Evolutionary conservation across 2,888 invertebrate species (phyloP), one percentile per base, ranked within the genome.

Genomic region (Macroteleia sp.): DNA sequence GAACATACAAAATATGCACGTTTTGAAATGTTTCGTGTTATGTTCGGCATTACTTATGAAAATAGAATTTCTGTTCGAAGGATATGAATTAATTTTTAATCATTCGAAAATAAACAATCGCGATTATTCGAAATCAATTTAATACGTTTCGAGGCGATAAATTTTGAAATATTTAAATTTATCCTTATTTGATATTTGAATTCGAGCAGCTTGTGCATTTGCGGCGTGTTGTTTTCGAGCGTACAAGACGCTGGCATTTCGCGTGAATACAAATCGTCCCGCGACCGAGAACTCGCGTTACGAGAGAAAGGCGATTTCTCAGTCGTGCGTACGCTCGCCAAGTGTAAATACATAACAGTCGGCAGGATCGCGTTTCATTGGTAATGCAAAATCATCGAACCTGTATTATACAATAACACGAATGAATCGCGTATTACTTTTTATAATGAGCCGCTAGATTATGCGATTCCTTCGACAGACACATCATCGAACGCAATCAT

Each of bases 261-360:
- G 46, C 62, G 67, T 71, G 80, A 78, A 80, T 80, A 80, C 76
- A 76, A 80, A 76, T 80, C 56, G 77, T 73, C 73, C 52, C 61
- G 56, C 19, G 77, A 34, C 69, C 62, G 52, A 56, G 66, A 77
- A 67, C 67, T 62, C 19, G 69, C 77, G 57, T 67, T 69, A 61
- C 77, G 71, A 73, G 77, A 67, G 77, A 77, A 77, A 69, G 77
- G 77, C 73, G 59, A 71, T 71, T 66, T 57, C 70, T 77, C 52
- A 70, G 70, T 59, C 52, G 61, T 30, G 61, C 46, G 56, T 50
- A 41, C 64, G 59, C 22, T 64, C 50, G 62, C 64, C 57, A 64
- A 64, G 76, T 70, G 76, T 70, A 69, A 67, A 75, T 75, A 75
- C 75, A 75, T 75, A 75, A 75, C 52, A 66, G 74, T 67, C 56